Base-by-base conservation (phyloP, 92 coral and sea anemone genomes). In the Parazoanthus swiftii region DNA sequence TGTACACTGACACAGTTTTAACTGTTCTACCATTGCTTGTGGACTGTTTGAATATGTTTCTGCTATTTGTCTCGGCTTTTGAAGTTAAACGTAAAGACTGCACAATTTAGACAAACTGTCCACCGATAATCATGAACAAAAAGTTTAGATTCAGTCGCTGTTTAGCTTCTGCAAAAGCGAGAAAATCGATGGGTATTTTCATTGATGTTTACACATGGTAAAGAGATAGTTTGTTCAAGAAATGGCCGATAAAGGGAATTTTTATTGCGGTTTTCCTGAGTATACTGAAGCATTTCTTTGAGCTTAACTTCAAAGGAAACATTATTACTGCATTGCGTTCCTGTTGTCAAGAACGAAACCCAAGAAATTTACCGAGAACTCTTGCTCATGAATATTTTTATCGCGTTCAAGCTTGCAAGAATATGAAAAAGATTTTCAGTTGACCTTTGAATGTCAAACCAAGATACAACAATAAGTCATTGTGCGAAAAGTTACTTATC, bases 171-270 rank as follows among this genome's bases (percentile, higher is more conserved):
- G 29, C 80, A 37, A 18, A 76, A 76, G 8, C 51, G 46, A 76
- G 80, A 39, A 23, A 76, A 39, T 74, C 79, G 6, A 29, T 18
- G 66, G 21, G 29, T 11, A 21, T 51, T 46, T 25, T 79, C 77
- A 73, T 5, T 73, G 43, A 11, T 48, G 65, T 79, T 51, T 48
- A 51, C 82, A 46, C 59, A 46, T 51, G 37, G 37, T 79, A 25
- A 50, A 79, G 82, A 44, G 37, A 46, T 33, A 79, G 82, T 9
- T 48, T 79, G 65, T 29, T 50, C 33, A 29, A 9, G 82, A 79
- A 79, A 23, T 46, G 82, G 81, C 81, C 63, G 37, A n/a, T 29
- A 11, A 23, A n/a, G 66, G 33, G 82, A 39, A 76, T 54, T n/a
- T 79, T 23, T 44, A 13, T 48, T 23, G 82, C 38, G 35, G 82